Evolutionary conservation across 2,113 vertebrate species (phyloP).

Genomic region (Trachemys scripta): DNA sequence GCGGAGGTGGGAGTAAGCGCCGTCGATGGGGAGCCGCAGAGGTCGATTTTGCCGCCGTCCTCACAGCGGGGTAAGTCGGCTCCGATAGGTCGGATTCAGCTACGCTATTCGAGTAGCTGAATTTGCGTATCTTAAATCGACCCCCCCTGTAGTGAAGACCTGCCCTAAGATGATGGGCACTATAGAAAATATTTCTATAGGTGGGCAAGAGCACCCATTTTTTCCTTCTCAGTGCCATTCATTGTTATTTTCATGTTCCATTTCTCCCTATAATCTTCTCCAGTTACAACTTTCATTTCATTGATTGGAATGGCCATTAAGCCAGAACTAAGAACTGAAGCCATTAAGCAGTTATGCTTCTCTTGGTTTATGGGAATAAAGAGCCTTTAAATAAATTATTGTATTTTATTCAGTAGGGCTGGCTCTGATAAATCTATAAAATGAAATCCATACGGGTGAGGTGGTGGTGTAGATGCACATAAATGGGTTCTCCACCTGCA

Average conservation of each 20-base stretch:
- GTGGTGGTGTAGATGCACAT: slow-evolving; percentile 7
- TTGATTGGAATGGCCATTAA: not conserved
- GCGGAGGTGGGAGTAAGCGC: no score
- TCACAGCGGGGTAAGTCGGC: no score
- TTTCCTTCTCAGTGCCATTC: not conserved
- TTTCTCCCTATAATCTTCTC: not conserved
- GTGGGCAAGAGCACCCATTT: not conserved
- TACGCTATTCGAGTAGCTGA: no score
- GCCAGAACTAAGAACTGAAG: not conserved
- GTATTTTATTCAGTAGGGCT: slow-evolving; percentile 29
- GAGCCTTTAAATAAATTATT: slow-evolving; percentile 39
- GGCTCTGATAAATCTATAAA: slow-evolving; percentile 31
- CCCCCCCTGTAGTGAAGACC: no score
- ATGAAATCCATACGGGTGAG: not conserved
- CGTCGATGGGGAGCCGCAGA: no score
- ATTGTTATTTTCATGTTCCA: not conserved
- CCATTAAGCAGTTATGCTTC: slow-evolving; percentile 31
- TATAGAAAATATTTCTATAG: not conserved
- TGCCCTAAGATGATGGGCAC: not conserved
- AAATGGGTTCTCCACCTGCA: slow-evolving; percentile 74
- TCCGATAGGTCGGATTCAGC: no score
- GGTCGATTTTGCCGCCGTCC: no score
- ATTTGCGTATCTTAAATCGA: no score
- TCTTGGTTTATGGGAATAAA: not conserved
- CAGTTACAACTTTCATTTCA: not conserved